Evolutionary conservation across 2,888 invertebrate species (phyloP).

Genomic region (Dryococelus australis): DNA sequence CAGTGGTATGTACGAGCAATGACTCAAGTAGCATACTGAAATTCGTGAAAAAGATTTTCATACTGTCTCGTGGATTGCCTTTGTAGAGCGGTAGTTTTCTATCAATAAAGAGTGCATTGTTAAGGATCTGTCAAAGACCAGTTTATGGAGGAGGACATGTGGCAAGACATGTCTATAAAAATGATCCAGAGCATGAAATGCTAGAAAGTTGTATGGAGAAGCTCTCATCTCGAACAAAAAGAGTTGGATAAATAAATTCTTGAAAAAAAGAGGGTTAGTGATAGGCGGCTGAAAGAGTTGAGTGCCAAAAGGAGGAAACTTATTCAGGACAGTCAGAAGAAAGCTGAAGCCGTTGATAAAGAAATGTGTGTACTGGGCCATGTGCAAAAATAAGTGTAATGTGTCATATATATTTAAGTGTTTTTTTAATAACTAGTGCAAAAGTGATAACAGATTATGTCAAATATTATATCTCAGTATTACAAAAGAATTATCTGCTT

Average conservation of each 20-base stretch:
- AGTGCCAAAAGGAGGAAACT: not conserved
- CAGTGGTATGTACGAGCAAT: not conserved
- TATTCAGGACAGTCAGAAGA: not conserved
- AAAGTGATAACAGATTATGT: too few relatives aligned
- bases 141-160: not conserved
- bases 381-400: too few relatives aligned
- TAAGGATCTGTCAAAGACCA: not conserved
- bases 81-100: not conserved
- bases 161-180: not conserved
- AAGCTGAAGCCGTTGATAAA: not conserved
- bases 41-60: not conserved
- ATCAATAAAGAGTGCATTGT: not conserved
- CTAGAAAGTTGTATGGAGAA: not conserved
- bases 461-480: too few relatives aligned
- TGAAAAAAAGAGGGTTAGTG: not conserved
- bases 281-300: not conserved
- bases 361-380: not conserved
- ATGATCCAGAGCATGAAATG: not conserved
- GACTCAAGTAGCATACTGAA: not conserved
- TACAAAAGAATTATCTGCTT: too few relatives aligned
- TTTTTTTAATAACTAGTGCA: too few relatives aligned
- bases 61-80: not conserved
- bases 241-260: not conserved
- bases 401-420: too few relatives aligned
- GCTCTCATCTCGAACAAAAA: not conserved